A percentile compares a stretch with the other conserved stretches of the same genome.
Conservation (phyloP, 2,797 vertebrate species). For the Ataeniobius toweri region DNA sequence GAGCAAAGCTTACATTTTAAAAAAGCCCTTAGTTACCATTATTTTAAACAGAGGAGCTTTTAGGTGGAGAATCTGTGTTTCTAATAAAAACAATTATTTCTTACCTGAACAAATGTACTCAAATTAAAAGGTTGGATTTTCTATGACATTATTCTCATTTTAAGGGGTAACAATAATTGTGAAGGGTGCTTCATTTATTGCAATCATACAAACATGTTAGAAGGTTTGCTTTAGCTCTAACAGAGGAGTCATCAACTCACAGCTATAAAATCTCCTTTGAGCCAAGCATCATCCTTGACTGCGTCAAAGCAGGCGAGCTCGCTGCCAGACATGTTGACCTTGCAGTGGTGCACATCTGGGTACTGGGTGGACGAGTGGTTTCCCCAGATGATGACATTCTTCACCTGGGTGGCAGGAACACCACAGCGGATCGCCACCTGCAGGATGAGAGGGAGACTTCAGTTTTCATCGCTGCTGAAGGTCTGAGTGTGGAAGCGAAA, state of each 20-base stretch:
- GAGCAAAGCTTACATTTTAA: no score
- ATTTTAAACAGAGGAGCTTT: no score
- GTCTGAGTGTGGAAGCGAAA: not conserved
- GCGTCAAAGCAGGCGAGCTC: slow-evolving; percentile 86
- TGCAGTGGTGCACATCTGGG: slow-evolving; percentile 92
- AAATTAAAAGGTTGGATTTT: no score
- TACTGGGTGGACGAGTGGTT: slow-evolving; percentile 99
- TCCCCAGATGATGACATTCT: slow-evolving; percentile 98
- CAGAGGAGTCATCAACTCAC: slow-evolving; percentile 66
- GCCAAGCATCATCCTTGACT: slow-evolving; percentile 92
- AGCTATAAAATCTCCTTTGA: slow-evolving; percentile 90
- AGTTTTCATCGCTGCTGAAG: not conserved
- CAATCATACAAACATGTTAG: no score
- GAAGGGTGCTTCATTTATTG: not conserved
- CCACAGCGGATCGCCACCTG: slow-evolving; percentile 91
- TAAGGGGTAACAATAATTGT: not conserved
- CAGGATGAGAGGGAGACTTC: not conserved
- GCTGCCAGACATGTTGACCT: slow-evolving; percentile 82
- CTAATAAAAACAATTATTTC: no score
- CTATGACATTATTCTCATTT: no score
- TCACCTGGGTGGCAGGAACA: slow-evolving; percentile 87
- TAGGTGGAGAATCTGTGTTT: no score
- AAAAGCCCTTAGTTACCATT: no score
- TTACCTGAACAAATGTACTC: no score
- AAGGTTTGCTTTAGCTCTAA: not conserved